Evolutionary conservation across 1,140 invertebrate species (phyloP).

Genomic region (Ganaspis sp.): DNA sequence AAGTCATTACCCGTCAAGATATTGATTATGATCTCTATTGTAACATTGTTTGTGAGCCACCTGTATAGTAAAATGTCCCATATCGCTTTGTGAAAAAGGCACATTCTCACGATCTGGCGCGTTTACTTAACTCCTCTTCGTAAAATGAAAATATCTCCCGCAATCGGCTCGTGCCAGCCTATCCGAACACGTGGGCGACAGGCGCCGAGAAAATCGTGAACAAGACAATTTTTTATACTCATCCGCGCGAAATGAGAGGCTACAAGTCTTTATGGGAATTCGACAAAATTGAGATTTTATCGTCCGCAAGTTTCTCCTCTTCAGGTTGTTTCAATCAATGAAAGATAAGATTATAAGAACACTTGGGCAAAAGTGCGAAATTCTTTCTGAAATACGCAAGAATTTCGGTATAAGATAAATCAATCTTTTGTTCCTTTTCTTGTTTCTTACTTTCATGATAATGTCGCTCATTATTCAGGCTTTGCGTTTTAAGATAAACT

Average conservation of each 20-base stretch:
- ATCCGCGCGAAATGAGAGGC: slow-evolving; percentile 9
- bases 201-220: slow-evolving; percentile 22
- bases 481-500: neutral
- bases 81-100: slow-evolving; percentile 1
- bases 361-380: neutral
- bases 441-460: neutral
- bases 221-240: neutral
- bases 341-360: slow-evolving; percentile 9
- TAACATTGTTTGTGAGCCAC: slow-evolving; percentile 63
- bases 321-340: neutral
- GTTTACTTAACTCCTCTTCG: slow-evolving; percentile 7
- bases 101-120: slow-evolving; percentile 27
- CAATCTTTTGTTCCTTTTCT: neutral
- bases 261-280: slow-evolving; percentile 11
- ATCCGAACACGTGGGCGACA: neutral
- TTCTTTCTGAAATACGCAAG: neutral
- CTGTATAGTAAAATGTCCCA: slow-evolving; percentile 39
- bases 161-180: slow-evolving; percentile 13
- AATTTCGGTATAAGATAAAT: neutral
- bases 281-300: slow-evolving; percentile 22
- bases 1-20: slow-evolving; percentile 68
- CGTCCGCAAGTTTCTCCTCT: neutral
- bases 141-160: slow-evolving; percentile 6
- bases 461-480: neutral
- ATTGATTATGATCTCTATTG: slow-evolving; percentile 70